Evolutionary conservation across 30 jellyfish, hydroid and myxozoan genomes (phyloP).

Genomic region (Hydractinia symbiolongicarpus): DNA sequence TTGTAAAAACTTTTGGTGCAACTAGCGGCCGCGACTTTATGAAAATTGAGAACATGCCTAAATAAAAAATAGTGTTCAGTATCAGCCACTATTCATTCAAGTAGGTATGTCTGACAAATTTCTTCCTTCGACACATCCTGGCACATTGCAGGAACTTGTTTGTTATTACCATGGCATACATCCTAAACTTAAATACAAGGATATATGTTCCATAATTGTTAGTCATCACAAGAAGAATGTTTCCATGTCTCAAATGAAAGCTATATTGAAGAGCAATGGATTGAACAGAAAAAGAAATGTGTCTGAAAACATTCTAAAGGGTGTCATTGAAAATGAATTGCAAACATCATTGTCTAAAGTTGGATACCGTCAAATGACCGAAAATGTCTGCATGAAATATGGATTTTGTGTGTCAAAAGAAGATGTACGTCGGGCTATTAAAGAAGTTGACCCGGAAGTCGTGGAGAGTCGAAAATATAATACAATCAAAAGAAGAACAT

Average conservation of each 20-base stretch:
- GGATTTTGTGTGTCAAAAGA: slow-evolving; percentile 18
- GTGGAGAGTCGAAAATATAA: slow-evolving; percentile 8
- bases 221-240: neutral
- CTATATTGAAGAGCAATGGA: neutral
- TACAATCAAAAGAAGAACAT: slow-evolving; percentile 21
- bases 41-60: neutral
- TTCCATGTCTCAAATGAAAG: neutral
- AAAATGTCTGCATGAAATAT: neutral
- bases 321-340: slow-evolving; percentile 5
- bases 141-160: neutral
- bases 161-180: neutral
- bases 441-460: slow-evolving; percentile 27
- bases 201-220: neutral
- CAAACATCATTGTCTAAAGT: neutral
- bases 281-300: slow-evolving; percentile 3
- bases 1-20: neutral
- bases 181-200: neutral
- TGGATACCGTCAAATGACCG: slow-evolving; percentile 26
- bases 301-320: neutral
- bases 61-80: no score
- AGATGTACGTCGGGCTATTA: slow-evolving; percentile 21
- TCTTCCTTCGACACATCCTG: neutral
- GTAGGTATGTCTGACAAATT: slow-evolving; percentile 3
- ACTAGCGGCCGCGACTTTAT: neutral
- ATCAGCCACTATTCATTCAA: neutral